Base-by-base conservation (phyloP, 2,797 vertebrate species). In the Leucoraja ocellata region DNA sequence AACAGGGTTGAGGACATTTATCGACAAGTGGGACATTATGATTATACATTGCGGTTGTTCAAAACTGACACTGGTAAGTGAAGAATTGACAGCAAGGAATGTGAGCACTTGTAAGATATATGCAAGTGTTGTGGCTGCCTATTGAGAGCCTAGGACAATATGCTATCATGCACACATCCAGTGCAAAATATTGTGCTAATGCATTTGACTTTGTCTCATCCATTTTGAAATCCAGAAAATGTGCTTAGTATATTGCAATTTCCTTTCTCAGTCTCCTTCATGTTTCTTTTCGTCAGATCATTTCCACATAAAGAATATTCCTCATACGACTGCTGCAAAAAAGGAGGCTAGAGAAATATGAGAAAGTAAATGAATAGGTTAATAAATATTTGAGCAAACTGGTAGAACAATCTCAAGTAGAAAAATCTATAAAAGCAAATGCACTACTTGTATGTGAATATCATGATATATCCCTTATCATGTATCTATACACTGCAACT, bases 11-110 rank as follows among this genome's bases (percentile, higher is more conserved):
- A 16, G 36, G 61, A 21, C 61, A 88, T 88, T 88, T 32, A 88
- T 68, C 32, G 68, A 36, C n/a, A 68, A 65, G 25, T 88, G 84
- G 65, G n/a, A 88, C 61, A 88, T 88, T 18, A 86, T 88, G 54
- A 61, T 63, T 28, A 84, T 84, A 63, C 32, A 9, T n/a, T 63
- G 58, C 2, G 7, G n/a, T 65, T 3, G 6, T 65, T 65, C 84
- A 65, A 21, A 32, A n/a, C n/a, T 88, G n/a, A 32, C 11, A 86
- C 7, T 86, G 83, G 25, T 14, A 88, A 88, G 58, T 88, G 84
- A n/a, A 63, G 80, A 83, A 46, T 9, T 83, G 46, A 54, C 23
- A 46, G 46, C 80, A 58, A 10, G 39, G 46, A 1, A 58, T 10
- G 8, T 23, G 5, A 39, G 79, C 4, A 23, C 1, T 80, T 18